A percentile compares a stretch with the other conserved stretches of the same genome.
Conservation (phyloP, 2,888 invertebrate species). For the Campoletis raptor region DNA sequence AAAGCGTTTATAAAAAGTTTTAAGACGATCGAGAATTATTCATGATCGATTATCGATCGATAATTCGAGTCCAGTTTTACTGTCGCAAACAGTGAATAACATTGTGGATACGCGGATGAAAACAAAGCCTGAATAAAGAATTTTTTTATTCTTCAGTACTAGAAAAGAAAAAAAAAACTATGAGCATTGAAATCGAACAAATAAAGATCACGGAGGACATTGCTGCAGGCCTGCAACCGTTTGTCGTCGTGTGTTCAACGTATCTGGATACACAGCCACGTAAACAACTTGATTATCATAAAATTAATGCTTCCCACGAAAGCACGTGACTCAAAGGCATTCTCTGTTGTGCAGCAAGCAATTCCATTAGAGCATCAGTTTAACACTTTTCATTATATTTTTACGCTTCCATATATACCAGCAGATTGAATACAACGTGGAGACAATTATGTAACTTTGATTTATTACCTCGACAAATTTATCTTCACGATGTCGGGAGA, state of each 20-base stretch:
- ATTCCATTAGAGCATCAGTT: slow-evolving; percentile 21
- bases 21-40: neutral
- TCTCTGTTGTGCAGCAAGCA: slow-evolving; percentile 31
- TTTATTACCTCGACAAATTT: neutral
- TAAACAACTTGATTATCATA: slow-evolving; percentile 58
- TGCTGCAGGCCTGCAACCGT: neutral
- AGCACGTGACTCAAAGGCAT: slow-evolving; percentile 30
- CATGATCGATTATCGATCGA: slow-evolving; percentile 8
- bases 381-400: slow-evolving; percentile 35
- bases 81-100: neutral
- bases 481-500: neutral
- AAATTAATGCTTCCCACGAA: slow-evolving; percentile 35
- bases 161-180: neutral
- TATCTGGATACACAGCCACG: slow-evolving; percentile 1
- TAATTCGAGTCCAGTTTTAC: slow-evolving; percentile 12
- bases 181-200: slow-evolving; percentile 22
- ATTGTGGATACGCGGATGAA: slow-evolving; percentile 4
- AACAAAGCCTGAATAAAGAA: neutral
- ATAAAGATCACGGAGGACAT: neutral
- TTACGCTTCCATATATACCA: neutral
- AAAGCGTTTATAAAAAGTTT: neutral
- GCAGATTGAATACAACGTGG: neutral
- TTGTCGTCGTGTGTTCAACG: neutral
- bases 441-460: neutral
- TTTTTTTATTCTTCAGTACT: neutral